A percentile compares a stretch with the other conserved stretches of the same genome.
Conservation (phyloP, 2,113 vertebrate genomes). For the Cygnus atratus region DNA sequence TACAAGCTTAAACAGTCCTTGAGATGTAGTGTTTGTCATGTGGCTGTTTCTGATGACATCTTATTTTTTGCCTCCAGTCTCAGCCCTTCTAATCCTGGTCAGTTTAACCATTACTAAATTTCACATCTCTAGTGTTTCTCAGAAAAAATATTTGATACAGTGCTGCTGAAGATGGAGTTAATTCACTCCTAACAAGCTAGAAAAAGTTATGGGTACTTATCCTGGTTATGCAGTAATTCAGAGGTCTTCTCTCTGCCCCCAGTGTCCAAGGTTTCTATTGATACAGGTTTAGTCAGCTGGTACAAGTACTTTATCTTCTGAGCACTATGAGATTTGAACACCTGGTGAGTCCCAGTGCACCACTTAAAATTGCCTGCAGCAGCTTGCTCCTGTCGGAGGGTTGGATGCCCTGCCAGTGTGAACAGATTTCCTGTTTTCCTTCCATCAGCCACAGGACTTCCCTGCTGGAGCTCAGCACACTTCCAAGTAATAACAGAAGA, state of each 20-base stretch:
- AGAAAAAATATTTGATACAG: background rate
- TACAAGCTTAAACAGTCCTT: background rate
- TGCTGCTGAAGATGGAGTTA: background rate
- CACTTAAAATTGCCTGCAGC: background rate
- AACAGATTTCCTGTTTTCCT: background rate
- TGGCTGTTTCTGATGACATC: background rate
- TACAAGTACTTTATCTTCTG: background rate
- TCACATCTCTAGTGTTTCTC: background rate
- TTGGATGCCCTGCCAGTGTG: background rate
- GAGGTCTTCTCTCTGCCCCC: background rate
- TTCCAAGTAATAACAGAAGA: background rate
- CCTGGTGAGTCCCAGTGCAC: background rate
- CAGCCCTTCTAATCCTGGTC: background rate
- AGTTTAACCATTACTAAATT: background rate
- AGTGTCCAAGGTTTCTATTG: background rate
- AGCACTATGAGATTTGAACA: background rate
- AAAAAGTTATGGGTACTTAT: background rate
- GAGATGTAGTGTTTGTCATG: background rate
- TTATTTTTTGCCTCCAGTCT: background rate
- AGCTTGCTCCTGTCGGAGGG: background rate
- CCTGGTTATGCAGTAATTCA: background rate
- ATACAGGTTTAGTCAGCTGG: background rate
- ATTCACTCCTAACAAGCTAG: background rate
- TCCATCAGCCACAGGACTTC: background rate
- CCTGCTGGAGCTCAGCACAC: background rate